phyloP scores from a whole-genome alignment of 2,888 invertebrate genomes.

The Dermolepida albohirtum region DNA sequence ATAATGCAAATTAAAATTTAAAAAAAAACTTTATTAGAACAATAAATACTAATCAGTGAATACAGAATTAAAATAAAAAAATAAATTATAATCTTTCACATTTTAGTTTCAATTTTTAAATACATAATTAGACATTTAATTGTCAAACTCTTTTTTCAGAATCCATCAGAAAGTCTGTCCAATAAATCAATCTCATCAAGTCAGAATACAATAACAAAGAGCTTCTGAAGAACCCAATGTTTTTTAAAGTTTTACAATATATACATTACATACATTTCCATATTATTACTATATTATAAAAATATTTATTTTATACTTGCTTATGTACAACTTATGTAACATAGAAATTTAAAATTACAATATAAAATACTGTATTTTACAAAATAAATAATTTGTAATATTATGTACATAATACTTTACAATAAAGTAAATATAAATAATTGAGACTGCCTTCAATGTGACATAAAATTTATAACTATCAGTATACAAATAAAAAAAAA shows the following conservation, averaged over 20 bases:
- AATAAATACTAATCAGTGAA: not conserved
- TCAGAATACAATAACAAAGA: slow-evolving; percentile 64
- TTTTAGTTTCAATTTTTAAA: slow-evolving; percentile 1
- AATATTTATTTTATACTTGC: slow-evolving; percentile 52
- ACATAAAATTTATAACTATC: not conserved
- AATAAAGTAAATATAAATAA: slow-evolving; percentile 43
- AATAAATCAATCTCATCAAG: slow-evolving; percentile 57
- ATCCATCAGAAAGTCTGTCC: slow-evolving; percentile 54
- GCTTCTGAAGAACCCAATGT: slow-evolving; percentile 56
- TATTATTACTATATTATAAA: slow-evolving; percentile 45
- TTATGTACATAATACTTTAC: slow-evolving; percentile 43
- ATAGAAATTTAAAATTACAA: slow-evolving; percentile 41
- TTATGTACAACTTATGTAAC: slow-evolving; percentile 50
- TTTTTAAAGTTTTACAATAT: slow-evolving; percentile 37
- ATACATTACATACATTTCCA: slow-evolving; percentile 46
- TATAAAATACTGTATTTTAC: slow-evolving; percentile 47
- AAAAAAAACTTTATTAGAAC: slow-evolving; percentile 1
- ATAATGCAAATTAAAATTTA: too few relatives aligned
- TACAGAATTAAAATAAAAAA: not conserved
- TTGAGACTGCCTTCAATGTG: not conserved
- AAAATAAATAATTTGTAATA: slow-evolving; percentile 47
- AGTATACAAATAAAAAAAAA: slow-evolving; percentile 3
- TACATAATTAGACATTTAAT: slow-evolving; percentile 5
- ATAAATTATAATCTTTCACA: not conserved
- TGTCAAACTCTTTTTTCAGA: slow-evolving; percentile 51